phyloP scores from a whole-genome alignment of 2,113 vertebrate genomes.

The Chionodraco myersi region DNA sequence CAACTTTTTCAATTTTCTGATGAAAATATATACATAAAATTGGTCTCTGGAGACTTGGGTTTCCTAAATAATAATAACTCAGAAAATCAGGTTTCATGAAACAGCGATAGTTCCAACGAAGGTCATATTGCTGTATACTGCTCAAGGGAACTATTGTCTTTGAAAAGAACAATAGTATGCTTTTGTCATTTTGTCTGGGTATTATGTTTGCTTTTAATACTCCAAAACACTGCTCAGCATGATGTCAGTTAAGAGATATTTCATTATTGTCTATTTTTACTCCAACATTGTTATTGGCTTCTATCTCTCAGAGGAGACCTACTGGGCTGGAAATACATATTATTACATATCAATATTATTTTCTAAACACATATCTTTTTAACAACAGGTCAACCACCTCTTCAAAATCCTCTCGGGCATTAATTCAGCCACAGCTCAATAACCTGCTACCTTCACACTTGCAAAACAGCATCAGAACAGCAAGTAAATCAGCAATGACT shows the following conservation, averaged over 20 bases:
- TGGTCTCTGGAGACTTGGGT: slow-evolving; percentile 46
- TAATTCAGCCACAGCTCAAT: slow-evolving; percentile 1
- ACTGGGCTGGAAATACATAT: neutral
- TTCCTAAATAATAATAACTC: slow-evolving; percentile 51
- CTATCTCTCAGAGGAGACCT: neutral
- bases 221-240: neutral
- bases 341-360: neutral
- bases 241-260: neutral
- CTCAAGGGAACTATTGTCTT: neutral
- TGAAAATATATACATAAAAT: slow-evolving; percentile 66
- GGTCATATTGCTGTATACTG: neutral
- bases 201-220: slow-evolving; percentile 7
- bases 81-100: slow-evolving; percentile 24
- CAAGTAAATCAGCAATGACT: neutral
- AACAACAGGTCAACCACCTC: neutral
- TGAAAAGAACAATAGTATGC: neutral
- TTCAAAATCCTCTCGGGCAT: neutral
- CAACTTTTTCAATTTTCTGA: slow-evolving; percentile 61
- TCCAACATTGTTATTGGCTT: neutral
- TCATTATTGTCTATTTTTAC: neutral
- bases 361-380: neutral
- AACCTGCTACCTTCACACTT: neutral
- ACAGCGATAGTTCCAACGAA: neutral
- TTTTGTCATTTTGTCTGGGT: neutral
- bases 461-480: neutral